A percentile compares a stretch with the other conserved stretches of the same genome.
Evolutionary conservation across 2,888 invertebrate genomes (phyloP).

Genomic region (Epinotia brunnichana): DNA sequence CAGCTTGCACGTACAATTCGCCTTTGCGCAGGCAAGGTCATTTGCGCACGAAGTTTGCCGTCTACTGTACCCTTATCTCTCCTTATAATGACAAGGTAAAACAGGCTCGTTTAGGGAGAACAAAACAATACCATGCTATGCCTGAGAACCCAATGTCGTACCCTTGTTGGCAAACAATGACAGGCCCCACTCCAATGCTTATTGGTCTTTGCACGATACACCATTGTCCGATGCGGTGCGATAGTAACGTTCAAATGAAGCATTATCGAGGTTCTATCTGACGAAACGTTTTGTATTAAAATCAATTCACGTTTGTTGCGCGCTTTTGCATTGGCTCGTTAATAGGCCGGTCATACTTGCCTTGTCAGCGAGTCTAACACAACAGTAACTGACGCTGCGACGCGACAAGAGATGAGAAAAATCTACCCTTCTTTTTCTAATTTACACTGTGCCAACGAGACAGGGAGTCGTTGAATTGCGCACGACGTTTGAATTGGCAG

Average conservation of each 20-base stretch:
- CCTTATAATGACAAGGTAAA: background rate
- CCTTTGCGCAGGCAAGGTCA: too few relatives aligned
- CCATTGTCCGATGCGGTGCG: background rate
- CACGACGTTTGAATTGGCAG: too few relatives aligned
- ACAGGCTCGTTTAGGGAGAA: background rate
- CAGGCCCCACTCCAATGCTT: background rate
- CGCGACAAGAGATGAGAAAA: too few relatives aligned
- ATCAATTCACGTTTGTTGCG: background rate
- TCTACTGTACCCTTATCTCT: background rate
- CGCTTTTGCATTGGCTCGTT: background rate
- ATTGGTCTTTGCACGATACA: background rate
- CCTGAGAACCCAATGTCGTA: background rate
- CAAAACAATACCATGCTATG: background rate
- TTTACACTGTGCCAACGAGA: too few relatives aligned
- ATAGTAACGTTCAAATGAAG: background rate
- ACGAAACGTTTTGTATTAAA: background rate
- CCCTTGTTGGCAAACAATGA: background rate
- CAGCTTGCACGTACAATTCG: too few relatives aligned
- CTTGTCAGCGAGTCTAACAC: too few relatives aligned
- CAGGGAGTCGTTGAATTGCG: too few relatives aligned
- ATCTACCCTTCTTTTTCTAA: too few relatives aligned
- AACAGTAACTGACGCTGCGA: too few relatives aligned
- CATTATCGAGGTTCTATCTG: background rate
- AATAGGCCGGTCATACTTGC: too few relatives aligned
- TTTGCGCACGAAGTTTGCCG: too few relatives aligned